Evolutionary conservation across 2,888 invertebrate genomes (phyloP), one percentile per base, ranked within the genome.

Genomic region (Ectropis crepuscularia): DNA sequence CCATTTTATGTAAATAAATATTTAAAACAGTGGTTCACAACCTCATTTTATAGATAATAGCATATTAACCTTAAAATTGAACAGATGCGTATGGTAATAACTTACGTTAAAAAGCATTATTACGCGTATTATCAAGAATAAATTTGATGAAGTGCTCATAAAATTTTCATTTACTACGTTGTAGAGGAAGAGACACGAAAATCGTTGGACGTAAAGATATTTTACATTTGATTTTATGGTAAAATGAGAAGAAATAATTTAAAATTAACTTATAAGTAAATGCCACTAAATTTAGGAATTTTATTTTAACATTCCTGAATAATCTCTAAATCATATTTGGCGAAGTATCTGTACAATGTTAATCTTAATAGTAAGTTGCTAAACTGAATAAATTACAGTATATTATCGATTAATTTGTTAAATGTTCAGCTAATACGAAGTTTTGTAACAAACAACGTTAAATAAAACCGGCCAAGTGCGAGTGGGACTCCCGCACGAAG

Each of bases 151-250:
- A 58, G 46, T 55, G 37, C 45, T 61, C 57, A 48, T 68, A 63
- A 65, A 60, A 70, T 59, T 65, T 53, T 57, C 59, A 61, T 64
- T 64, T 64, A 63, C n/a, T n/a, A 54, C 51, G 38, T 47, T 45
- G 63, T 54, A 55, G 63, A 57, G 64, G 67, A 58, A 54, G 16
- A 55, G 57, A 69, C 74, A 72, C 69, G 68, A 58, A 67, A 69
- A 68, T 75, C 75, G 68, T 80, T 75, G 80, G 77, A 74, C 47
- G 45, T 11, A 46, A 65, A 68, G 59, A 75, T 74, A 71, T 78
- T 77, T 76, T 78, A 74, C 74, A 80, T 77, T 68, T 42, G 65
- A 74, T 69, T 77, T 77, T 73, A 73, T 68, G 69, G 46, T 69
- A 73, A 68, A 70, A 46, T 69, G 64, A 68, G 66, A 74, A 50